Conservation (phyloP, 2,797 vertebrate genomes). For the Gila robusta region DNA sequence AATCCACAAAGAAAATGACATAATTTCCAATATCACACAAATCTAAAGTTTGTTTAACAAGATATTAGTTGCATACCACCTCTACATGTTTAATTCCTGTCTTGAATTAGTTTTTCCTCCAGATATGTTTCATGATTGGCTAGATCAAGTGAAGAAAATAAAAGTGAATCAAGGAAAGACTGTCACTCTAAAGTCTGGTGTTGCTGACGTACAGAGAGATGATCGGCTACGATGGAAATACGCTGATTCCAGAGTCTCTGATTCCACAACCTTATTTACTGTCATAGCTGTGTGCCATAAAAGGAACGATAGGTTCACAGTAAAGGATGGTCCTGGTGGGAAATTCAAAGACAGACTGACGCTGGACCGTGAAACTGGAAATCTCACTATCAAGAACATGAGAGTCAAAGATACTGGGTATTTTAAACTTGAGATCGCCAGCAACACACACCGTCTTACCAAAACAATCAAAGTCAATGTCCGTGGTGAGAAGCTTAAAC, state of each 20-base stretch:
- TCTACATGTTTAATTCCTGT: not conserved
- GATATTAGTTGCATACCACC: not conserved
- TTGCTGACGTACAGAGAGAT: not conserved
- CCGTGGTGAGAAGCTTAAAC: not conserved
- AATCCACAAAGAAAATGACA: too few relatives aligned
- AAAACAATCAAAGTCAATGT: slow-evolving; percentile 10
- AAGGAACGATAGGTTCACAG: rapidly evolving
- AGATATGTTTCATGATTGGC: not conserved
- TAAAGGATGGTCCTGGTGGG: not conserved
- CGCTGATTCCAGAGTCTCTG: not conserved
- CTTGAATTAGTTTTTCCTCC: not conserved
- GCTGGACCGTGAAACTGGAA: not conserved
- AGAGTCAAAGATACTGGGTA: not conserved
- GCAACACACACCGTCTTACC: not conserved
- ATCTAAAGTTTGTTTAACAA: not conserved
- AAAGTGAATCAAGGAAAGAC: not conserved
- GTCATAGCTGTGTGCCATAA: not conserved
- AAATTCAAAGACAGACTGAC: not conserved
- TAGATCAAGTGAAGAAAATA: not conserved
- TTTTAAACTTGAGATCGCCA: not conserved
- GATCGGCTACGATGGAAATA: not conserved
- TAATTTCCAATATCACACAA: not conserved
- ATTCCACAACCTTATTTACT: not conserved
- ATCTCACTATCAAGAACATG: slow-evolving; percentile 4
- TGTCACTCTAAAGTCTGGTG: not conserved